Conservation (phyloP, 1,140 invertebrate genomes). For the Camponotus pennsylvanicus region DNA sequence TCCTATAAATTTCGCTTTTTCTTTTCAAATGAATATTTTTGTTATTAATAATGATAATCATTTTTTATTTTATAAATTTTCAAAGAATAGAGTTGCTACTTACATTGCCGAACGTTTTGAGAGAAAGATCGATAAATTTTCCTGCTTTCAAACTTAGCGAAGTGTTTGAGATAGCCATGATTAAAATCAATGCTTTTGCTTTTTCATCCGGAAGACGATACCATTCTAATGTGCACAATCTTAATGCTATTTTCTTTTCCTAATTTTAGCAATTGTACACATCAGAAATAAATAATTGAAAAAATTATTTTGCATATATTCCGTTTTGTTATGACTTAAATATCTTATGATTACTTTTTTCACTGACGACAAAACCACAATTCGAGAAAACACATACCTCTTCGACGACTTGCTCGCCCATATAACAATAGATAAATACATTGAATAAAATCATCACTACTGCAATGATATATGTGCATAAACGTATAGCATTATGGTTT, state of each 20-base stretch:
- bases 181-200: slow-evolving; percentile 67
- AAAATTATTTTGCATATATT: not conserved
- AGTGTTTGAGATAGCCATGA: slow-evolving; percentile 68
- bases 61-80: too few relatives aligned
- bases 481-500: slow-evolving; percentile 43
- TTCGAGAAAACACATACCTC: not conserved
- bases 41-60: not conserved
- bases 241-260: slow-evolving; percentile 65
- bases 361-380: too few relatives aligned
- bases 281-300: not conserved
- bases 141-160: slow-evolving; percentile 67
- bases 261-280: slow-evolving; percentile 18
- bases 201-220: slow-evolving; percentile 65
- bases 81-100: not conserved
- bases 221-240: slow-evolving; percentile 68
- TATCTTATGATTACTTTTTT: not conserved
- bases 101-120: slow-evolving; percentile 71
- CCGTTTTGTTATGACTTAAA: not conserved
- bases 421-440: slow-evolving; percentile 29
- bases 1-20: not conserved
- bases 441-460: not conserved
- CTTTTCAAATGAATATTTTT: not conserved
- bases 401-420: slow-evolving; percentile 20
- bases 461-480: slow-evolving; percentile 21
- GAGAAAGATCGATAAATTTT: slow-evolving; percentile 66